Percentiles rank a stretch among this genome's conserved stretches.
Conservation (phyloP, 1,140 invertebrate species). For the Hyles euphorbiae region DNA sequence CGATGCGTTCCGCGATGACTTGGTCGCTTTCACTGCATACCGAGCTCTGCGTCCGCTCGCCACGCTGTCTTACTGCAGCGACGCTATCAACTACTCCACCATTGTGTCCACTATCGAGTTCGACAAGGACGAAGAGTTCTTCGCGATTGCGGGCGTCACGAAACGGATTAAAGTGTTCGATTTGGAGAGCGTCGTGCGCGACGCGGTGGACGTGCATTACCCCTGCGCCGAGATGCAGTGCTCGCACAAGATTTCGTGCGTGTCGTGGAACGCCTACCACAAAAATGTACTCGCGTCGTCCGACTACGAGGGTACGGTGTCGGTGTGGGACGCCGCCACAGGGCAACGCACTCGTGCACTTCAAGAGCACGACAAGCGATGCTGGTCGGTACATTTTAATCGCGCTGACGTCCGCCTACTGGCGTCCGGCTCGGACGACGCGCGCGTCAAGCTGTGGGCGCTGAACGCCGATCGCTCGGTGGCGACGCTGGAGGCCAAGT, state of each 20-base stretch:
- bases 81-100: constrained; percentile 90
- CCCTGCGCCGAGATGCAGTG: constrained; percentile 96
- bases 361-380: constrained; percentile 96
- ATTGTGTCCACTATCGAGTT: constrained; percentile 98
- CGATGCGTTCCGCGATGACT: constrained; percentile 89
- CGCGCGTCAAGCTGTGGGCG: constrained; percentile 95
- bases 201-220: constrained; percentile 93
- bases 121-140: constrained; percentile 97
- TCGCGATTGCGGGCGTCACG: constrained; percentile 97
- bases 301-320: constrained; percentile 96
- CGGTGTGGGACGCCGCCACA: constrained; percentile 93
- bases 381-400: constrained; percentile 98
- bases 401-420: constrained; percentile 92
- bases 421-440: constrained; percentile 96
- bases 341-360: constrained; percentile 84
- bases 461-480: constrained; percentile 92
- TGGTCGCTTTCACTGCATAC: constrained; percentile 93
- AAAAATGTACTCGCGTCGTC: constrained; percentile 93
- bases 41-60: constrained; percentile 86
- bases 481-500: constrained; percentile 72
- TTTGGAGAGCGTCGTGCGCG: constrained; percentile 89
- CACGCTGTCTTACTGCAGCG: constrained; percentile 93
- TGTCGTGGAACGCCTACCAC: constrained; percentile 96
- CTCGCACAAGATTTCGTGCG: constrained; percentile 95
- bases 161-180: constrained; percentile 97